Conservation (phyloP, 2,113 vertebrate genomes). For the Istiophorus platypterus region DNA sequence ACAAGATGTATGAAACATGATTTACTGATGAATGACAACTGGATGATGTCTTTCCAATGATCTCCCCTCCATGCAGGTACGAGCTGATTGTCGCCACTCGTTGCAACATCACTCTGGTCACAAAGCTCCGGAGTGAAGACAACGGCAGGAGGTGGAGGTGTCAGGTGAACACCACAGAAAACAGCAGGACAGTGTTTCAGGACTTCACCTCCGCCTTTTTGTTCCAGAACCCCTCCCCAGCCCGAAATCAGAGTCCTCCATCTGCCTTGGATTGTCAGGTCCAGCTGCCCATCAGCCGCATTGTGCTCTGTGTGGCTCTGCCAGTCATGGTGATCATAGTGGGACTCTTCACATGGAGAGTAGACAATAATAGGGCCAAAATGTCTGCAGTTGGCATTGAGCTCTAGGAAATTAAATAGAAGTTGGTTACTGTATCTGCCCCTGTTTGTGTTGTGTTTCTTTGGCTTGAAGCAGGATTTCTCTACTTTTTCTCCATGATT, state of each 20-base stretch:
- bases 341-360: slow-evolving; percentile 34
- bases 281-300: slow-evolving; percentile 58
- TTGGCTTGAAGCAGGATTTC: neutral
- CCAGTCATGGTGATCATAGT: slow-evolving; percentile 53
- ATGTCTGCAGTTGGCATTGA: neutral
- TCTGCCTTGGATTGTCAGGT: accelerated
- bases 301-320: slow-evolving; percentile 55
- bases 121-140: slow-evolving; percentile 46
- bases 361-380: slow-evolving; percentile 2
- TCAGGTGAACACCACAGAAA: slow-evolving; percentile 14
- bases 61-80: slow-evolving; percentile 12
- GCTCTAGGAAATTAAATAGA: slow-evolving; percentile 19
- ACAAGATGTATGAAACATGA: neutral
- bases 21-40: neutral
- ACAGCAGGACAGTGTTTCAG: neutral
- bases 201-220: slow-evolving; percentile 59
- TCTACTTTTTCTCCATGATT: neutral
- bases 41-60: neutral
- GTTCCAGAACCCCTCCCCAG: neutral
- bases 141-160: slow-evolving; percentile 63
- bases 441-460: too few relatives aligned
- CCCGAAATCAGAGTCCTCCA: accelerated
- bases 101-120: slow-evolving; percentile 56
- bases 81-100: neutral
- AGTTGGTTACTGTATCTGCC: neutral